Conservation (phyloP, 2,113 vertebrate genomes). For the Odobenus rosmarus region DNA sequence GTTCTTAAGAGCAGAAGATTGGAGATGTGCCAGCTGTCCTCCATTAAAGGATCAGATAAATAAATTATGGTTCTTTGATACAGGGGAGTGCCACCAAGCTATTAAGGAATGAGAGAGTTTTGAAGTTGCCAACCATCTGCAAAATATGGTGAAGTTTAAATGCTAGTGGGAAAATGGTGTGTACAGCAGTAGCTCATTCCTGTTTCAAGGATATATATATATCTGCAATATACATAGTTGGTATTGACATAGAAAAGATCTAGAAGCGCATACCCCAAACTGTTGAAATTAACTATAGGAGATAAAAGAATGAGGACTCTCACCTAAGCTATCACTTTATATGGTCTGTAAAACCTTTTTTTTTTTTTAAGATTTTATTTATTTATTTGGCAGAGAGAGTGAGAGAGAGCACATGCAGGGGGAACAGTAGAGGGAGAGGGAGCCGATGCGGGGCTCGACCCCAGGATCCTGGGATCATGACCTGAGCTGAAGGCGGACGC, state of each 20-base stretch:
- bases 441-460: too few relatives aligned
- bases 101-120: neutral
- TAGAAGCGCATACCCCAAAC: neutral
- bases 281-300: neutral
- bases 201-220: neutral
- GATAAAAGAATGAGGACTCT: neutral
- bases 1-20: neutral
- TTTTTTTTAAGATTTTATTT: too few relatives aligned
- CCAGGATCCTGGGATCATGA: too few relatives aligned
- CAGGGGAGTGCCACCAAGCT: neutral
- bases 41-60: neutral
- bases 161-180: neutral
- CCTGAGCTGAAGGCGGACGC: too few relatives aligned
- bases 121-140: neutral
- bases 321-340: neutral
- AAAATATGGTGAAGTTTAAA: neutral
- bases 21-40: neutral
- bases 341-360: neutral
- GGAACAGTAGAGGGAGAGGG: too few relatives aligned
- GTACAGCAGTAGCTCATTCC: neutral
- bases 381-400: too few relatives aligned
- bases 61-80: constrained; percentile 42
- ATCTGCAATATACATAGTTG: neutral
- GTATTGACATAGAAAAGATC: neutral
- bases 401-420: too few relatives aligned